phyloP scores from a whole-genome alignment of 2,888 invertebrate genomes.

The Scrobipalpa atriplicella region DNA sequence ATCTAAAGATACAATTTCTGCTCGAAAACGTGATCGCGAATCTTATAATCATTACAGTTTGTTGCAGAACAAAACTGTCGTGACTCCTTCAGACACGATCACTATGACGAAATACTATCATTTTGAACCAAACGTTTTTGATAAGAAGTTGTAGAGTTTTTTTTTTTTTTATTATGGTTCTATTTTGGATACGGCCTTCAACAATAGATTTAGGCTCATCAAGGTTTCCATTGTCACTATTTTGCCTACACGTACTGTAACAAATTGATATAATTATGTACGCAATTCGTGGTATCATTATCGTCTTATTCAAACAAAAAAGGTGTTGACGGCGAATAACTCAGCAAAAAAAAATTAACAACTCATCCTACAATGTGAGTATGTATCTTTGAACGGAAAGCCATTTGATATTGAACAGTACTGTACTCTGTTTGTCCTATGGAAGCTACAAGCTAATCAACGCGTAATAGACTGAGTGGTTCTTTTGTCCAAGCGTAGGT shows the following conservation, averaged over 20 bases:
- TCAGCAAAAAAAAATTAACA: background rate
- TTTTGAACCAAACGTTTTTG: constrained; percentile 31
- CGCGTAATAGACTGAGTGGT: constrained; percentile 19
- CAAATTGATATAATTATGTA: constrained; percentile 39
- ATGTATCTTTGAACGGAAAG: background rate
- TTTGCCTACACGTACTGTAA: constrained; percentile 32
- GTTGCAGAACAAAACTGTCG: constrained; percentile 7
- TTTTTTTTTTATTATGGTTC: constrained; percentile 33
- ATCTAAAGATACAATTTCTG: background rate
- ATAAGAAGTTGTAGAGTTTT: constrained; percentile 51
- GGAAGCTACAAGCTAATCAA: constrained; percentile 21
- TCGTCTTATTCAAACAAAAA: background rate
- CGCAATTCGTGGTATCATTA: constrained; percentile 3
- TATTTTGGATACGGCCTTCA: constrained; percentile 31
- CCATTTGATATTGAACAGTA: background rate
- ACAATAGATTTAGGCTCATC: constrained; percentile 30
- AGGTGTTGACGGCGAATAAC: background rate
- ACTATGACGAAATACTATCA: constrained; percentile 33
- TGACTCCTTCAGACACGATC: constrained; percentile 28
- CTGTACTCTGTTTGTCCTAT: too few relatives aligned
- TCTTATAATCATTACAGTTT: background rate
- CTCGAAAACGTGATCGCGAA: constrained; percentile 16
- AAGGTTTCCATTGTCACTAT: constrained; percentile 38
- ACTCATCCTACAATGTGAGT: background rate
- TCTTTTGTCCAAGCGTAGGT: constrained; percentile 35